Evolutionary conservation across 2,113 vertebrate genomes (phyloP), one percentile per base, ranked within the genome.

Genomic region (Microcebus murinus): DNA sequence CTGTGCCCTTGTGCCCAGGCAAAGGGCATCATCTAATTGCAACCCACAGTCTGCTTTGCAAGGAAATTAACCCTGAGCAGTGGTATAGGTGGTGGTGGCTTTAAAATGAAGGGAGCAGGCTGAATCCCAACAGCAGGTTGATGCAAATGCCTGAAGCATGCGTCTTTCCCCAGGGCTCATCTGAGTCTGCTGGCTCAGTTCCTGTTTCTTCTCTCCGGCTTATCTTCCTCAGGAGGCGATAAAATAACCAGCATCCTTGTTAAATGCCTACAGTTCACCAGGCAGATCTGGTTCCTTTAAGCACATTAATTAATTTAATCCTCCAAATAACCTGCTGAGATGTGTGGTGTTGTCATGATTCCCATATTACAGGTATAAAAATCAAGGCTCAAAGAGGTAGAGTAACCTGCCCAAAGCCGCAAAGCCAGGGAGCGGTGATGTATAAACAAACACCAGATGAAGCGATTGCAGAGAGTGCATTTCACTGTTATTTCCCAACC

Each of bases 21-120:
- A 25, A 57, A 77, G 15, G 36, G 18, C 23, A 8, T 85, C 31
- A 52, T 14, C 52, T 27, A 48, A 2, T 27, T 6, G 2, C 39
- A 59, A 5, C 17, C 15, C 67, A 52, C 9, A 29, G 34, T 34
- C 29, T 77, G 29, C 57, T 9, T 18, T 42, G 4, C 18, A 21
- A 80, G 39, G 45, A 21, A 27, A 27, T 2, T 8, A 2, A 39
- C 2, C 6, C 48, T 52, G n/a, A 6, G 15, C 4, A 1, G 10
- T 36, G 31, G 25, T 17, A 2, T 23, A 1, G 63, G 42, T 31
- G 76, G 10, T 17, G 11, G 31, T 17, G 36, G 39, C 48, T 61
- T 67, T 45, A 20, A n/a, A 70, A 23, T 3, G 27, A 85, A 61
- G 20, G 42, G 29, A 4, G 57, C 13, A 65, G 15, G 7, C 18